Conservation (phyloP, 2,113 vertebrate species). For the Cryptomyrus ogoouensis region DNA sequence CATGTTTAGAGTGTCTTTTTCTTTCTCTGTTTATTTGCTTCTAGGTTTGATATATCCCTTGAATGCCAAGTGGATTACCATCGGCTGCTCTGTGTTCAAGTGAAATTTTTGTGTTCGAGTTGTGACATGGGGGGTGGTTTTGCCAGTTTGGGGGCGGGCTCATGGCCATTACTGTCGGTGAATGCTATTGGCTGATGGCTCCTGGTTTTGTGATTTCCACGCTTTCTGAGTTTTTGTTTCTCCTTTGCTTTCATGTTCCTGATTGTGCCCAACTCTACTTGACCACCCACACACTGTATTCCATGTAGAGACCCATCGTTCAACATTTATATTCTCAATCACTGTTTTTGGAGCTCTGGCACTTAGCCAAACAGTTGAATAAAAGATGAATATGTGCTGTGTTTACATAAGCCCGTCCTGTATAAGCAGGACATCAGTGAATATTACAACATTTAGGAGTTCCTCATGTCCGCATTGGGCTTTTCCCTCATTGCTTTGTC, state of each 20-base stretch:
- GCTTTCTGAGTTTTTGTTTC: neutral
- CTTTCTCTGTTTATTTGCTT: too few relatives aligned
- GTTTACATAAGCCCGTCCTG: neutral
- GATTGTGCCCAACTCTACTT: neutral
- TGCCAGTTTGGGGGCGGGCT: too few relatives aligned
- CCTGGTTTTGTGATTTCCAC: neutral
- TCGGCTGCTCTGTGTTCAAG: too few relatives aligned
- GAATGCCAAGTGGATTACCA: too few relatives aligned
- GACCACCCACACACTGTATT: neutral
- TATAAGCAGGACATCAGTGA: neutral
- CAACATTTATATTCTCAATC: neutral
- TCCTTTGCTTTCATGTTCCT: neutral
- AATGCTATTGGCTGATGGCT: too few relatives aligned
- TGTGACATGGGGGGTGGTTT: too few relatives aligned
- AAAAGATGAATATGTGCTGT: neutral
- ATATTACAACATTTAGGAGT: neutral
- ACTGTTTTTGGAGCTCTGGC: neutral
- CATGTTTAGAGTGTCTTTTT: too few relatives aligned
- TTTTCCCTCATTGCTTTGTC: neutral
- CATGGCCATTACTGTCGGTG: too few relatives aligned
- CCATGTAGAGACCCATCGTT: neutral
- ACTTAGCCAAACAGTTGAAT: neutral
- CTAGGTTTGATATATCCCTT: too few relatives aligned
- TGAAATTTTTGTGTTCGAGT: too few relatives aligned
- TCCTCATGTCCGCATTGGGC: neutral